Evolutionary conservation across 2,113 vertebrate genomes (phyloP).

Genomic region (Saccopteryx bilineata): DNA sequence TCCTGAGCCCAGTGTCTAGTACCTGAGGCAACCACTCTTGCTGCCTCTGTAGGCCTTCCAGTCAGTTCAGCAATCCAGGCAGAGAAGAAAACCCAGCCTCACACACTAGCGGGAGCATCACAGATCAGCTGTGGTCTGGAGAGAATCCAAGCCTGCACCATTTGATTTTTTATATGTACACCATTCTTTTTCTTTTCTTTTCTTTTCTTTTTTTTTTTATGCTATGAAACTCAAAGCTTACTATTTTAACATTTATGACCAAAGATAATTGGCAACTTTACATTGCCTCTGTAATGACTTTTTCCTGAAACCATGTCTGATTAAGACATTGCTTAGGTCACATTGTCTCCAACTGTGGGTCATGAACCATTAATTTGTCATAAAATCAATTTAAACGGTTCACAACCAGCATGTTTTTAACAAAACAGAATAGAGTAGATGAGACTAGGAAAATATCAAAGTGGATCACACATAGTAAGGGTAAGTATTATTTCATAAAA

Average conservation of each 20-base stretch:
- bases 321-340: slow-evolving; percentile 72
- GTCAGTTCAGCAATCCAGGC: background rate
- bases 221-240: slow-evolving; percentile 64
- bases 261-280: slow-evolving; percentile 78
- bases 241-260: slow-evolving; percentile 74
- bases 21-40: background rate
- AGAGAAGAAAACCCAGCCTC: background rate
- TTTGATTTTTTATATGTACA: slow-evolving; percentile 45
- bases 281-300: slow-evolving; percentile 64
- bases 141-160: background rate
- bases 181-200: slow-evolving; percentile 26
- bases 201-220: background rate
- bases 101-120: background rate
- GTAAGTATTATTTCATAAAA: slow-evolving; percentile 63
- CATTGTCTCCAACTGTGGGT: slow-evolving; percentile 70
- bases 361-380: slow-evolving; percentile 69
- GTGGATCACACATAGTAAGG: slow-evolving; percentile 4
- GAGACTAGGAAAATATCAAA: slow-evolving; percentile 68
- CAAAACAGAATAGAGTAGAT: slow-evolving; percentile 61
- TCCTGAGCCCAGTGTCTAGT: background rate
- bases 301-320: slow-evolving; percentile 80
- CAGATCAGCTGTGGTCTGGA: slow-evolving; percentile 68
- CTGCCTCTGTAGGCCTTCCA: background rate
- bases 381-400: slow-evolving; percentile 79
- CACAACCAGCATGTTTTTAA: slow-evolving; percentile 54